Conservation (phyloP, 92 coral and sea anemone genomes). For the Scolanthus callimorphus region DNA sequence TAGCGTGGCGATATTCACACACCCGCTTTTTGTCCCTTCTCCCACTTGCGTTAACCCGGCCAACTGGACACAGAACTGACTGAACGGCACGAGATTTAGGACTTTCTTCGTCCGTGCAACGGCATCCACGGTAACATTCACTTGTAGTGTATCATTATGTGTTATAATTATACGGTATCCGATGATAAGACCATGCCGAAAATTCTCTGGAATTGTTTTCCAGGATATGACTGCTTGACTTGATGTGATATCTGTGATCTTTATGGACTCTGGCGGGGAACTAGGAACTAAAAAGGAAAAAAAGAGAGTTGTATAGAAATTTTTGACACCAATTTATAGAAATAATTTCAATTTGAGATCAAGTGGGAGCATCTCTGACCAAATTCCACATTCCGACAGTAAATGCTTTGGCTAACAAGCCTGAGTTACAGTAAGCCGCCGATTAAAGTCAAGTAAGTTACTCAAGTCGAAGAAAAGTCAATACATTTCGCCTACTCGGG, state of each 20-base stretch:
- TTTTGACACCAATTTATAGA: no score
- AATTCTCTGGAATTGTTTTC: not conserved
- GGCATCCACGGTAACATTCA: not conserved
- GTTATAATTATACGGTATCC: not conserved
- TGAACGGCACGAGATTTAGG: not conserved
- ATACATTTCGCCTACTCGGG: no score
- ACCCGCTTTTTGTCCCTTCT: not conserved
- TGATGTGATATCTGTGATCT: not conserved
- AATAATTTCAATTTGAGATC: no score
- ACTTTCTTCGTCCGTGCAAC: not conserved
- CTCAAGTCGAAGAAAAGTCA: no score
- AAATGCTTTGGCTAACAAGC: no score
- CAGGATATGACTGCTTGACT: not conserved
- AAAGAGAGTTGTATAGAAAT: no score
- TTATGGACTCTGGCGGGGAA: not conserved
- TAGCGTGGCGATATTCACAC: not conserved
- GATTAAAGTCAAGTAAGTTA: no score
- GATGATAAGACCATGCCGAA: not conserved
- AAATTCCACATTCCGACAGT: no score
- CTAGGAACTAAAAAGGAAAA: not conserved
- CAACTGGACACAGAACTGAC: not conserved
- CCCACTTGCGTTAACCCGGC: not conserved
- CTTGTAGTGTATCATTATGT: not conserved
- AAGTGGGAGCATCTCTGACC: no score
- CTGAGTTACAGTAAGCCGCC: no score